Percentiles rank a stretch among this genome's conserved stretches.
These are phyloP conservation scores for Hoplostethus atlanticus DNA, from an alignment of 2,797 vertebrate genomes.

Conservation along the genomic window DNA sequence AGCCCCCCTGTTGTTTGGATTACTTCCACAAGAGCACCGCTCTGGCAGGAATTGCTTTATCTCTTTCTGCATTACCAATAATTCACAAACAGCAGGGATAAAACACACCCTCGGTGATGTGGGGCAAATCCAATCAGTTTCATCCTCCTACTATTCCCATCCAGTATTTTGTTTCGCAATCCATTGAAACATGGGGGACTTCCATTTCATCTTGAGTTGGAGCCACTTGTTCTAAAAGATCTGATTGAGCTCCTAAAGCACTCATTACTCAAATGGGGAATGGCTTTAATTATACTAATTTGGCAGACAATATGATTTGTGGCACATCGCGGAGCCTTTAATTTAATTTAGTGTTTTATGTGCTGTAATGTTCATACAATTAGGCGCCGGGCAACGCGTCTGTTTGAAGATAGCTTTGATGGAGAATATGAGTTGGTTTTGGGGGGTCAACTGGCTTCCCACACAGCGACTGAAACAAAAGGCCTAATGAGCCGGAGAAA, in stretches of 20 bases:
- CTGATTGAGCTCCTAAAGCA: slow-evolving; percentile 46
- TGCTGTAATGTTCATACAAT: slow-evolving; percentile 45
- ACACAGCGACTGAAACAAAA: slow-evolving; percentile 49
- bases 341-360: slow-evolving; percentile 66
- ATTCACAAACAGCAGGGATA: slow-evolving; percentile 55
- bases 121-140: slow-evolving; percentile 62
- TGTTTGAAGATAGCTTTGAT: slow-evolving; percentile 62
- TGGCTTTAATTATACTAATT: slow-evolving; percentile 65
- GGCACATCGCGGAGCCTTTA: slow-evolving; percentile 44
- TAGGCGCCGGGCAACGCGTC: slow-evolving; percentile 33
- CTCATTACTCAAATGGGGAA: slow-evolving; percentile 44
- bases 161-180: slow-evolving; percentile 14
- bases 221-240: slow-evolving; percentile 44
- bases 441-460: slow-evolving; percentile 45
- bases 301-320: slow-evolving; percentile 54
- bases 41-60: slow-evolving; percentile 28
- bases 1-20: slow-evolving; percentile 47
- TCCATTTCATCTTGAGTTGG: slow-evolving; percentile 49
- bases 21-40: slow-evolving; percentile 36
- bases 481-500: slow-evolving; percentile 74
- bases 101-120: slow-evolving; percentile 36
- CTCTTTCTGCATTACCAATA: slow-evolving; percentile 33
- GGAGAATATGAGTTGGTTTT: slow-evolving; percentile 35
- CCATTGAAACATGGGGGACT: slow-evolving; percentile 38
- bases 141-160: slow-evolving; percentile 40